These are phyloP conservation scores for Luehdorfia chinensis DNA, from an alignment of 1,140 invertebrate genomes.

Conservation along the genomic window DNA sequence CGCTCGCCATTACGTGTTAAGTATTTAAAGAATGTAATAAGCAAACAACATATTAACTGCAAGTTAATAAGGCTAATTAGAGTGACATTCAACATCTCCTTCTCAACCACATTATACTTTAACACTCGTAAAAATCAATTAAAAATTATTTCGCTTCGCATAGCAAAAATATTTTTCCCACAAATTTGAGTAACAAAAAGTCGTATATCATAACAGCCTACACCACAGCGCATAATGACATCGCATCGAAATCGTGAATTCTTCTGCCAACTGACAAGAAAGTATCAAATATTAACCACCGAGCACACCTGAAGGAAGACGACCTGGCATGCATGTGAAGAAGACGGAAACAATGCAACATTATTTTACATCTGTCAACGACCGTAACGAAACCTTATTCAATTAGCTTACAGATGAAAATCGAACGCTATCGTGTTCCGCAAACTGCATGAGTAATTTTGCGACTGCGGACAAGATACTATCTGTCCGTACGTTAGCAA, in stretches of 20 bases:
- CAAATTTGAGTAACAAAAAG: slow-evolving; percentile 21
- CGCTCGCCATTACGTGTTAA: too few species aligned
- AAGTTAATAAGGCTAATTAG: too few species aligned
- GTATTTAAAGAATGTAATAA: too few species aligned
- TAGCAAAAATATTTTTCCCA: slow-evolving; percentile 9
- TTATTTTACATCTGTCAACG: slow-evolving; percentile 20
- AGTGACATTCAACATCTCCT: too few species aligned
- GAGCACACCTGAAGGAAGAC: slow-evolving; percentile 66
- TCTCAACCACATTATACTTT: too few species aligned
- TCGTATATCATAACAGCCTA: slow-evolving; percentile 27
- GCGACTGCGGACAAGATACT: slow-evolving; percentile 59
- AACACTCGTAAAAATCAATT: too few species aligned
- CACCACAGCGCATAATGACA: slow-evolving; percentile 33
- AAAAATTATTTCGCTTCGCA: not conserved
- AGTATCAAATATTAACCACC: slow-evolving; percentile 73
- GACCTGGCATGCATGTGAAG: slow-evolving; percentile 57
- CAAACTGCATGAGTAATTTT: slow-evolving; percentile 43
- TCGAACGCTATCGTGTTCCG: slow-evolving; percentile 24
- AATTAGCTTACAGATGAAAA: slow-evolving; percentile 26
- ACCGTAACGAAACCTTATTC: slow-evolving; percentile 21
- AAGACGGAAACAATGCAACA: slow-evolving; percentile 35
- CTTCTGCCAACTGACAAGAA: slow-evolving; percentile 55
- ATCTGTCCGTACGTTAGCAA: slow-evolving; percentile 69
- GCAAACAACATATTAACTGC: too few species aligned
- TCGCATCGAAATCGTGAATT: slow-evolving; percentile 36